A percentile compares a stretch with the other conserved stretches of the same genome.
These are phyloP conservation scores for Brachyptera risi DNA, from an alignment of 2,888 invertebrate genomes.

Conservation along the genomic window DNA sequence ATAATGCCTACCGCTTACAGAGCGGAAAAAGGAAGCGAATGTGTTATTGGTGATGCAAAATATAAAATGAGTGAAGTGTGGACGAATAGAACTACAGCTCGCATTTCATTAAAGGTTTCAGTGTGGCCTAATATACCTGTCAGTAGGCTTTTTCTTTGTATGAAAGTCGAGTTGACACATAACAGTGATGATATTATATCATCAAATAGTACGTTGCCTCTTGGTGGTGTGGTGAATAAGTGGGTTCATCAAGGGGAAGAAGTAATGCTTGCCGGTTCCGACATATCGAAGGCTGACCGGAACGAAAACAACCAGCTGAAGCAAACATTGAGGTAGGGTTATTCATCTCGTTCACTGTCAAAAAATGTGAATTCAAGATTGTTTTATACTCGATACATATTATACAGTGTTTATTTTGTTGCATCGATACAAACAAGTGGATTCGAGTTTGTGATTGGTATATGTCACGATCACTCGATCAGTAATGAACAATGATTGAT, in stretches of 20 bases:
- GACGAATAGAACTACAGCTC: constrained; percentile 30
- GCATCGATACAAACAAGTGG: too few species aligned
- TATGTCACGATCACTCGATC: too few species aligned
- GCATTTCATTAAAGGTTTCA: constrained; percentile 32
- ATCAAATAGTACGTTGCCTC: constrained; percentile 29
- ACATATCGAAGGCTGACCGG: not conserved
- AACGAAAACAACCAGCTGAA: not conserved
- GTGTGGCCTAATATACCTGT: constrained; percentile 23
- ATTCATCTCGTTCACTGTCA: not conserved
- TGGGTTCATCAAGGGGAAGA: constrained; percentile 36
- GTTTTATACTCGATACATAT: too few species aligned
- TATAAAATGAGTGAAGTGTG: constrained; percentile 29
- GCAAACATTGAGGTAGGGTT: not conserved
- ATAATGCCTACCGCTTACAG: constrained; percentile 31
- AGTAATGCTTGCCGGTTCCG: constrained; percentile 28
- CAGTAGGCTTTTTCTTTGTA: constrained; percentile 23
- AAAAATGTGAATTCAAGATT: too few species aligned
- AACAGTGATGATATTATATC: constrained; percentile 23
- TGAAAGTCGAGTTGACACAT: constrained; percentile 19
- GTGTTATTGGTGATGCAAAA: constrained; percentile 24
- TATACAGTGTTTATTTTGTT: too few species aligned
- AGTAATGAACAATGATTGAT: too few species aligned
- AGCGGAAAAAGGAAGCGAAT: constrained; percentile 28
- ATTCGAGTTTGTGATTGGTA: too few species aligned
- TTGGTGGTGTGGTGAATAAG: constrained; percentile 35